Evolutionary conservation across 2,113 vertebrate genomes (phyloP), one percentile per base, ranked within the genome.

Genomic region (Pseudopipra pipra): DNA sequence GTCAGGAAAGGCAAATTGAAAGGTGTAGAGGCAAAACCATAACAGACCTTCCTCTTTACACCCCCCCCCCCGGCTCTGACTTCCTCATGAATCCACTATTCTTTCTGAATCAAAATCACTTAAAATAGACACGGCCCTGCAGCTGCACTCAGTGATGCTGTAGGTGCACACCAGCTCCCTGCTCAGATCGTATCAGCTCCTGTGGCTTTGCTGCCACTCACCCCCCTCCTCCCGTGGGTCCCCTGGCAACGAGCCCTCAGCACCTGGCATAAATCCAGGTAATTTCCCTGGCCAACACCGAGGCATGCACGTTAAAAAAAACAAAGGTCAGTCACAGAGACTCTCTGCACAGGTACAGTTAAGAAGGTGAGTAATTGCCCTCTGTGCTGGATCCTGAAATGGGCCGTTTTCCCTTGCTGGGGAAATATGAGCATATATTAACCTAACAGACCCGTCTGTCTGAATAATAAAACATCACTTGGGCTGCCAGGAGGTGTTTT

Each of bases 221-320:
- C 24, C 35, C 37, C 47, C 33, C 47, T 72, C 71, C 35, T 85
- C 51, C 21, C 15, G 23, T 13, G 59, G 31, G 8, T 55, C 55
- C 43, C 10, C 2, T n/a, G 90, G 80, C 44, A 70, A 5, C 0
- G 9, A 86, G 49, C 82, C 58, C 54, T 70, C 58, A 65, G 79
- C 65, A 39, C 51, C 79, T 97, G 95, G 92, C 88, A 43, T 5
- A 31, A 83, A 70, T 76, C 88, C 95, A 88, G 90, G 94, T 86
- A 8, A 30, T 95, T 94, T 94, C 95, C 91, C 41, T 93, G 75
- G 10, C 41, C 85, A 63, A 58, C 35, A 14, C 5, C 37, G 52
- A 15, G 3, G 27, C 28, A n/a, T 9, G 33, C 7, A 21, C 19
- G 12, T 12, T 5, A 20, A 16, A 46, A 37, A 24, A 59, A 44